Evolutionary conservation across 2,113 vertebrate species (phyloP), one percentile per base, ranked within the genome.

Genomic region (Urocolius indicus): DNA sequence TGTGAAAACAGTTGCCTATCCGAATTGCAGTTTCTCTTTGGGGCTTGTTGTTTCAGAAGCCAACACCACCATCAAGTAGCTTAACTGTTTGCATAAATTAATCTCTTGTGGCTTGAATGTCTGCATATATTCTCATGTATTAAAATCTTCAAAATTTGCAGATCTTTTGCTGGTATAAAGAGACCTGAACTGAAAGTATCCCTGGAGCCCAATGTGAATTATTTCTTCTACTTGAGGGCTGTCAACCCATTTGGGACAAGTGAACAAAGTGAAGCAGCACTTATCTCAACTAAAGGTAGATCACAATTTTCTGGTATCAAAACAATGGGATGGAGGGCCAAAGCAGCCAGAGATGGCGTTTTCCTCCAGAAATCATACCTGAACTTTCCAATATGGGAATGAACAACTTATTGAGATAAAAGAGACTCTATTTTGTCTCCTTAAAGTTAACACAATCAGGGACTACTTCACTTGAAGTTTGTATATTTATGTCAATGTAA

Each of bases 141-240:
- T 48, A 93, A 95, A 85, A 84, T 65, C 36, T 69, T 92, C 36
- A 51, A 86, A 80, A 67, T 95, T 96, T 96, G 82, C 94, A 99
- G 99, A 95, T 99, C 99, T 90, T 98, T 99, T n/a, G 97, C 99
- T 95, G 99, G 98, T 86, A 99, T 99, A 96, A 98, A 94, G 97
- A 97, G 92, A 86, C 97, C 97, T 62, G 98, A 99, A 94, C 97
- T 99, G 94, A 98, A 96, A 93, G 98, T 99, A 87, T 96, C 98
- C 61, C 98, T 99, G 93, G 98, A 99, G 86, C 98, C 99, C 81
- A 98, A 98, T 80, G 98, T 99, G 89, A 99, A 99, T 94, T 99
- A 99, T 94, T 98, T 99, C 95, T 99, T 99, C 97, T 99, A 99
- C 51, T 98, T 99, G 97, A 98, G 98, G 98, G 98, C 99, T 94